Base-by-base conservation (phyloP, 2,888 invertebrate genomes). In the Mellilla xanthometata region DNA sequence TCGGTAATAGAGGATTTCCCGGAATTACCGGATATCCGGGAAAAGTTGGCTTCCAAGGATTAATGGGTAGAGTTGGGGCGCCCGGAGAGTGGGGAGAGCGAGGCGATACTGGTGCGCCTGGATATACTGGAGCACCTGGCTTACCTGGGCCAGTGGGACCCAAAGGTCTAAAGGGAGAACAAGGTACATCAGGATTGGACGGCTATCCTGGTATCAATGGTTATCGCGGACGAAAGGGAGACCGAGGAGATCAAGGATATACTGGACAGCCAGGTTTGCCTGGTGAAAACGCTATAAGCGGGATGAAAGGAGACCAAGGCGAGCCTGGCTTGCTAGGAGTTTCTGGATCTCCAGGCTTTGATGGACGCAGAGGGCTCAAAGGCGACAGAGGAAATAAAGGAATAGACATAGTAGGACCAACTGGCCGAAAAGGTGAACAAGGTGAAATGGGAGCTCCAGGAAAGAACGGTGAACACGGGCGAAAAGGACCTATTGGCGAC, bases 81-180 rank as follows among this genome's bases (percentile, higher is more conserved):
- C 58, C 47, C 32, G 78, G 78, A 13, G 44, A 52, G 9, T 92
- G 52, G 70, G 97, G 97, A 54, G 95, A 96, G 60, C 86, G 92
- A 44, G 97, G 97, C 29, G 93, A 93, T 69, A 90, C 91, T 62
- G 98, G 98, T 50, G 88, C 94, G 50, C 95, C 95, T 8, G 80
- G 80, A 19, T 59, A 54, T 39, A 11, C 30, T 7, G 78, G 78
- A 8, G 12, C 27, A 27, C 59, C 63, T 23, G 97, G 98, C 39
- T 93, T 3, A 30, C 36, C 38, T 3, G 80, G 81, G 7, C 36
- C 15, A 3, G 22, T 22, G 34, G 87, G 87, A 12, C 52, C 41
- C 8, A 46, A 5, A 26, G 87, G 87, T 28, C 30, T 31, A 10
- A 74, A 73, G 60, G 87, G 87, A 36, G 8, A 42, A 12, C 55